A percentile compares a stretch with the other conserved stretches of the same genome.
phyloP scores from a whole-genome alignment of 92 coral and sea anemone genomes.

The Ricordea florida region DNA sequence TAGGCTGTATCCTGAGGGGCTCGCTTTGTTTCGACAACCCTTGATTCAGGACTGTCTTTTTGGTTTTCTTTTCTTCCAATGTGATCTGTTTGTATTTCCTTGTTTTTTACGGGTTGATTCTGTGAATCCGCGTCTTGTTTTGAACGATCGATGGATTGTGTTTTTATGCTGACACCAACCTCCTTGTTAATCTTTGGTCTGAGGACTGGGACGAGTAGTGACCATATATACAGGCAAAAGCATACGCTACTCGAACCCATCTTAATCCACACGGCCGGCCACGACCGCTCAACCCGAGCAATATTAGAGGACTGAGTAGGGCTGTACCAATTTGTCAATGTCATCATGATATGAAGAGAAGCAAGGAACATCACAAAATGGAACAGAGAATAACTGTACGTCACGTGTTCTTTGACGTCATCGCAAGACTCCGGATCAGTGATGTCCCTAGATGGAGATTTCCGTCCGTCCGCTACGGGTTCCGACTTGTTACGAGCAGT shows the following conservation, averaged over 20 bases:
- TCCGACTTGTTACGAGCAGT: neutral
- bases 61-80: neutral
- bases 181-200: slow-evolving; percentile 42
- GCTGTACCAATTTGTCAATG: slow-evolving; percentile 86
- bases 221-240: slow-evolving; percentile 83
- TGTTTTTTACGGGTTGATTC: too few relatives aligned
- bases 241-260: slow-evolving; percentile 82
- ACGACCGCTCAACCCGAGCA: slow-evolving; percentile 54
- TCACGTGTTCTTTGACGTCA: neutral
- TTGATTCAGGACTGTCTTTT: neutral
- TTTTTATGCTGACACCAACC: too few relatives aligned
- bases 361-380: slow-evolving; percentile 77
- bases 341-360: slow-evolving; percentile 72
- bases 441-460: neutral
- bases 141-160: too few relatives aligned
- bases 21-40: neutral
- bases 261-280: slow-evolving; percentile 86
- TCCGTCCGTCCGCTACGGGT: neutral
- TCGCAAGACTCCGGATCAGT: slow-evolving; percentile 8
- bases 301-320: slow-evolving; percentile 41
- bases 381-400: slow-evolving; percentile 69
- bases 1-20: too few relatives aligned
- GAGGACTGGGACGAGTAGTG: slow-evolving; percentile 67
- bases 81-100: neutral
- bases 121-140: too few relatives aligned